Percentiles rank a stretch among this genome's conserved stretches.
Evolutionary conservation across 1,140 invertebrate species (phyloP).

Genomic region (Aphelenchoides fujianensis): DNA sequence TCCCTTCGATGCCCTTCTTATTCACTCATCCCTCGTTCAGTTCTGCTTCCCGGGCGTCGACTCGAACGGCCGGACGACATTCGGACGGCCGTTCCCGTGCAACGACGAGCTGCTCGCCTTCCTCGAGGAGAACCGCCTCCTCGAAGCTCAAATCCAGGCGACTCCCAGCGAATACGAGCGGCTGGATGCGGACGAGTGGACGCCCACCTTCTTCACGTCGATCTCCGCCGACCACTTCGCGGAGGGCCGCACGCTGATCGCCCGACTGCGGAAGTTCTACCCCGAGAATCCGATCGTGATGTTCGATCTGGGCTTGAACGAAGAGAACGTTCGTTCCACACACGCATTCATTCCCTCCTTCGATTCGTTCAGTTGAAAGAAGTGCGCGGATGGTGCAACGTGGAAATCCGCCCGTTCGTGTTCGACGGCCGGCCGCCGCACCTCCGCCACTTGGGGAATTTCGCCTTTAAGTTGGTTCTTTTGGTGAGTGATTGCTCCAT

Average conservation of each 20-base stretch:
- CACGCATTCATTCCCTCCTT: neutral
- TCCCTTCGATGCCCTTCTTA: neutral
- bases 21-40: constrained; percentile 10
- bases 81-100: constrained; percentile 3
- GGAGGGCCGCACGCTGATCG: neutral
- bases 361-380: constrained; percentile 7
- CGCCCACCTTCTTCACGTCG: constrained; percentile 9
- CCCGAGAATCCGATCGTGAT: neutral
- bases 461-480: constrained; percentile 13
- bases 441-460: constrained; percentile 4
- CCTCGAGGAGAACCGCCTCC: neutral
- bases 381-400: neutral
- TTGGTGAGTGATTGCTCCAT: neutral
- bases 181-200: neutral
- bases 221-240: constrained; percentile 6
- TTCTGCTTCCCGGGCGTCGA: constrained; percentile 18
- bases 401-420: neutral
- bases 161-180: neutral
- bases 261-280: neutral
- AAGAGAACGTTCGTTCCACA: neutral
- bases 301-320: constrained; percentile 8
- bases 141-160: neutral
- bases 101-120: neutral
- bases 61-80: neutral
- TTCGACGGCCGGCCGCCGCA: neutral